phyloP scores from a whole-genome alignment of 1,140 invertebrate species.

The Tenebrio molitor region DNA sequence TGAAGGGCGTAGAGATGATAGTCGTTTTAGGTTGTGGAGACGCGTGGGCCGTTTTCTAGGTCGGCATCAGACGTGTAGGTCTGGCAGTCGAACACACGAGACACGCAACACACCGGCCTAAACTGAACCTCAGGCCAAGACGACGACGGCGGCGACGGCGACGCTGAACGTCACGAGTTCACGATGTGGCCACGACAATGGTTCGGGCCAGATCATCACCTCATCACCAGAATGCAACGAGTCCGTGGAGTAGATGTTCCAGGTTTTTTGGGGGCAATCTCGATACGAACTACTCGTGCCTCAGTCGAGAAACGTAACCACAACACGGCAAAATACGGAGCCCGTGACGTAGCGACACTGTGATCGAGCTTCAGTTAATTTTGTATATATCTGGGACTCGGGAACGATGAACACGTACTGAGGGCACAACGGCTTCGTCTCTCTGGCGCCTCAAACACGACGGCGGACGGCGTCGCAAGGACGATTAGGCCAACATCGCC shows the following conservation, averaged over 20 bases:
- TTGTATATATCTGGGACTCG: slow-evolving; percentile 57
- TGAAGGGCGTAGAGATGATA: not conserved
- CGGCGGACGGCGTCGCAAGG: slow-evolving; percentile 23
- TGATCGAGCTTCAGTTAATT: slow-evolving; percentile 58
- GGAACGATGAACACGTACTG: slow-evolving; percentile 23
- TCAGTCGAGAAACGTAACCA: slow-evolving; percentile 9
- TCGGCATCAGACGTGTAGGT: slow-evolving; percentile 44
- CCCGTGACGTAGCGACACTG: slow-evolving; percentile 49
- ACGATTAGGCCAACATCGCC: slow-evolving; percentile 12
- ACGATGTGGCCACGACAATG: slow-evolving; percentile 7
- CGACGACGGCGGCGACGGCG: slow-evolving; percentile 15
- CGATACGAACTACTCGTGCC: slow-evolving; percentile 8
- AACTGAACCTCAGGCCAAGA: slow-evolving; percentile 27
- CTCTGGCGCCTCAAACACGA: slow-evolving; percentile 36
- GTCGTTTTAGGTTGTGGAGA: slow-evolving; percentile 12
- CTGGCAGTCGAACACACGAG: slow-evolving; percentile 32
- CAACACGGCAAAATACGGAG: slow-evolving; percentile 10
- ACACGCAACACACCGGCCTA: slow-evolving; percentile 42
- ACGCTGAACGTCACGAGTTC: slow-evolving; percentile 32
- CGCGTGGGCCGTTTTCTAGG: slow-evolving; percentile 48
- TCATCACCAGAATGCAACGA: slow-evolving; percentile 10
- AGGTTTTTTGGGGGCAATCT: not conserved
- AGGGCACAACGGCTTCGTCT: slow-evolving; percentile 39
- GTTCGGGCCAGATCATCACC: slow-evolving; percentile 8
- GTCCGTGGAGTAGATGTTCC: not conserved